phyloP scores from a whole-genome alignment of 2,797 vertebrate species.

The Fistularia commersonii region DNA sequence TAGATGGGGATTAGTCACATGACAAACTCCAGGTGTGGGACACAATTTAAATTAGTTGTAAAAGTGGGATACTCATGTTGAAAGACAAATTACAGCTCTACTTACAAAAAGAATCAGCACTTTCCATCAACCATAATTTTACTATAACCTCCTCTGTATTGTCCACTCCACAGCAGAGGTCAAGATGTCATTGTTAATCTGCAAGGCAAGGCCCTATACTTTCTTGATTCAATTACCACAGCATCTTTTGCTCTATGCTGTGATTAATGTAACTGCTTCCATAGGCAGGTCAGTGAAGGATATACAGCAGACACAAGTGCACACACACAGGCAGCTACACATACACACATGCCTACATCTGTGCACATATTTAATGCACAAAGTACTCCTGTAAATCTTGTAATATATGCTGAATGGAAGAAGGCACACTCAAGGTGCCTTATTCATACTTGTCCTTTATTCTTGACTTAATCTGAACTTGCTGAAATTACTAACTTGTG shows the following conservation, averaged over 20 bases:
- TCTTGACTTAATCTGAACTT: slow-evolving; percentile 15
- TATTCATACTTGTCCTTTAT: slow-evolving; percentile 3
- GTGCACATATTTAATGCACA: slow-evolving; percentile 12
- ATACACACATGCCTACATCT: slow-evolving; percentile 1
- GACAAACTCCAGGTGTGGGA: too few species aligned
- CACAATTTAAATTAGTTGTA: too few species aligned
- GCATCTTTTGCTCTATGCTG: slow-evolving; percentile 32
- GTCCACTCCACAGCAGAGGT: slow-evolving; percentile 29
- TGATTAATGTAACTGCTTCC: slow-evolving; percentile 54
- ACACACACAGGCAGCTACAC: neutral
- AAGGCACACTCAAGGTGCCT: slow-evolving; percentile 15
- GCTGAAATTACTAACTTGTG: slow-evolving; percentile 1
- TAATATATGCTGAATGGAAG: slow-evolving; percentile 19
- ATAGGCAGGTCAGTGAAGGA: slow-evolving; percentile 48
- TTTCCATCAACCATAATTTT: slow-evolving; percentile 16
- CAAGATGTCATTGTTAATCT: slow-evolving; percentile 50
- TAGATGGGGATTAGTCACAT: too few species aligned
- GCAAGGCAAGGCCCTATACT: slow-evolving; percentile 32
- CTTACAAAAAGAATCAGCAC: slow-evolving; percentile 17
- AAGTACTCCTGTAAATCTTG: slow-evolving; percentile 3
- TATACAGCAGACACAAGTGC: slow-evolving; percentile 15
- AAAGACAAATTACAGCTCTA: too few species aligned
- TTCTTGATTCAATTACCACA: slow-evolving; percentile 57
- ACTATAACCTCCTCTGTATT: slow-evolving; percentile 31
- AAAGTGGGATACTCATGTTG: too few species aligned